Percentiles rank a stretch among this genome's conserved stretches.
These are phyloP conservation scores for Pristionchus exspectatus DNA, from an alignment of 2,888 invertebrate genomes.

Conservation along the genomic window DNA sequence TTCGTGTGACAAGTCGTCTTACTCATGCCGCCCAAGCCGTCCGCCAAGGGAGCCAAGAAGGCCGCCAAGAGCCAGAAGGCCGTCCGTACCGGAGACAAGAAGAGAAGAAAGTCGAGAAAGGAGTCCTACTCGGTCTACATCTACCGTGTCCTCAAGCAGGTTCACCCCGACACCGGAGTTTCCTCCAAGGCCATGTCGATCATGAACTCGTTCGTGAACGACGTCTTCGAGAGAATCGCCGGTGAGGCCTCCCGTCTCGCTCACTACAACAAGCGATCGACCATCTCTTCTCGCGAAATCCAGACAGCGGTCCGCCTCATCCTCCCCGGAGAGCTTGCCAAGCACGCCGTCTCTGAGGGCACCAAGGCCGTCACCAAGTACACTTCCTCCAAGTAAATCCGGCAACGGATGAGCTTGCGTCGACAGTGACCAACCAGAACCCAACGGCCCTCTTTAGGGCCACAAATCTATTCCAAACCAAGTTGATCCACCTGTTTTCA, in stretches of 20 bases:
- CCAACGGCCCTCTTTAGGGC: slow-evolving; percentile 74
- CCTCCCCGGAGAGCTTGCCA: slow-evolving; percentile 59
- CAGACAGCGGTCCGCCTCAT: slow-evolving; percentile 80
- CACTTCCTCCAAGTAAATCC: slow-evolving; percentile 55
- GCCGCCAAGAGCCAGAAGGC: slow-evolving; percentile 72
- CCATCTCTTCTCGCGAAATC: slow-evolving; percentile 86
- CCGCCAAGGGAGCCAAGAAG: slow-evolving; percentile 77
- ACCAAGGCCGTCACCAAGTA: slow-evolving; percentile 56
- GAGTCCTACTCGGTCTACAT: slow-evolving; percentile 81
- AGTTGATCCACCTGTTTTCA: background rate
- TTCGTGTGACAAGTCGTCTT: background rate
- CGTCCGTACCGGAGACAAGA: slow-evolving; percentile 74
- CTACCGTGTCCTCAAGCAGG: slow-evolving; percentile 84
- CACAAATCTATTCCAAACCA: slow-evolving; percentile 59
- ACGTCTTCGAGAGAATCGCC: slow-evolving; percentile 87
- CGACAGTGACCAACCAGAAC: slow-evolving; percentile 56
- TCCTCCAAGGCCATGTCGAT: slow-evolving; percentile 86
- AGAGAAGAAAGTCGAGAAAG: slow-evolving; percentile 75
- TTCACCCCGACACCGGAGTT: slow-evolving; percentile 84
- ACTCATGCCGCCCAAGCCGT: slow-evolving; percentile 74
- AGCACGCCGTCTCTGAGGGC: slow-evolving; percentile 55
- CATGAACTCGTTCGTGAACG: slow-evolving; percentile 87
- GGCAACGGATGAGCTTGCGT: slow-evolving; percentile 33
- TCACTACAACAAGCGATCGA: slow-evolving; percentile 84
- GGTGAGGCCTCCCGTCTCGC: slow-evolving; percentile 82